These are phyloP conservation scores for Perithous albicinctus DNA, from an alignment of 2,888 invertebrate genomes.

Conservation along the genomic window DNA sequence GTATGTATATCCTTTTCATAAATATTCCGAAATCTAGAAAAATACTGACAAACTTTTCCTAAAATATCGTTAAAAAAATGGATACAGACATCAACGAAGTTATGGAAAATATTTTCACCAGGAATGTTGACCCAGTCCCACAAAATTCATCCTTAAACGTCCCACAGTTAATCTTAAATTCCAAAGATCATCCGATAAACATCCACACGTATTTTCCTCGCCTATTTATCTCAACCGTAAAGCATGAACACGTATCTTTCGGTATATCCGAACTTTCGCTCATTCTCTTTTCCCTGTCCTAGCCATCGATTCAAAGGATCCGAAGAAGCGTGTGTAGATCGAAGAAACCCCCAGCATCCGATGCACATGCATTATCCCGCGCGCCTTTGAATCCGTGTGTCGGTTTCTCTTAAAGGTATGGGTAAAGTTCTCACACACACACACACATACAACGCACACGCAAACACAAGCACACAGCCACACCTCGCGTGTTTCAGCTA, in stretches of 20 bases:
- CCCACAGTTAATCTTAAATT: not conserved
- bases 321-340: not conserved
- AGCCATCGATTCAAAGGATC: conserved; percentile 13
- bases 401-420: not conserved
- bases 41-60: no score
- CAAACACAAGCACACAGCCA: no score
- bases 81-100: no score
- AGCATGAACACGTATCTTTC: conserved; percentile 4
- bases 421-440: not conserved
- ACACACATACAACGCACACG: no score
- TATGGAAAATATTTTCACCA: no score
- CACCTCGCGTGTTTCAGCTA: conserved; percentile 11
- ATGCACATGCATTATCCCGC: not conserved
- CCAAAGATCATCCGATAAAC: conserved; percentile 3
- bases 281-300: not conserved
- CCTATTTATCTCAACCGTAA: not conserved
- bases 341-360: conserved; percentile 5
- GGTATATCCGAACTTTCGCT: not conserved
- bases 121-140: not conserved
- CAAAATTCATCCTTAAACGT: not conserved
- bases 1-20: no score
- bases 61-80: no score
- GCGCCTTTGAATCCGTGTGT: not conserved
- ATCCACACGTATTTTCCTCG: not conserved
- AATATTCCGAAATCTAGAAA: no score